Evolutionary conservation across 2,888 invertebrate species (phyloP), one percentile per base, ranked within the genome.

Genomic region (Colostygia pectinataria): DNA sequence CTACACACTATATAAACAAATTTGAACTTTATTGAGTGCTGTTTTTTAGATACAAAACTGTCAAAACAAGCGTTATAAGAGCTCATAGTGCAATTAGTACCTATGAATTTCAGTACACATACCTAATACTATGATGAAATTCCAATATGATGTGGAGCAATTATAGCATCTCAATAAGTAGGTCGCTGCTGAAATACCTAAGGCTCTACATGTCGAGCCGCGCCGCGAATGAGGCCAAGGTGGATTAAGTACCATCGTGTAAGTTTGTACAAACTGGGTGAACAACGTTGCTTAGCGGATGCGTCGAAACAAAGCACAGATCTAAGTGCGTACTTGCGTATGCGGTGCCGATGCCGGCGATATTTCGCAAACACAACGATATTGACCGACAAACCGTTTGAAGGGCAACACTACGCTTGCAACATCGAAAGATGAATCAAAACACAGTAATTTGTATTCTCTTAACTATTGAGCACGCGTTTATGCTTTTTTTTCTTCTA

Each of bases 331-430:
- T 59, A 67, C 70, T 55, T 52, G 66, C 62, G 63, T 59, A 66
- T 71, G 66, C 68, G 55, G 46, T 46, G 45, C 20, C 59, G 54
- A n/a, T n/a, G n/a, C n/a, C n/a, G n/a, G n/a, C n/a, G n/a, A n/a
- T n/a, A n/a, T 83, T 83, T 83, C 74, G 76, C 72, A 82, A 83
- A 68, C 63, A 50, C 53, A 15, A 55, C 66, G 78, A 71, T 81
- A 80, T 80, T 83, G 83, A 84, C 84, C 83, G 81, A 80, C 75
- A 79, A 80, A 77, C 67, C 63, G 67, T 69, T 80, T 77, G 64
- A 74, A 82, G 82, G 79, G 76, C 81, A 74, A 32, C 54, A 59
- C 55, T 77, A 76, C 54, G 63, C 66, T 73, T 69, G 69, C 68
- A 52, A 69, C 68, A 65, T 59, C 43, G 55, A 47, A 55, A 48